Conservation (phyloP, 1,140 invertebrate genomes). For the Paraescarpia echinospica region DNA sequence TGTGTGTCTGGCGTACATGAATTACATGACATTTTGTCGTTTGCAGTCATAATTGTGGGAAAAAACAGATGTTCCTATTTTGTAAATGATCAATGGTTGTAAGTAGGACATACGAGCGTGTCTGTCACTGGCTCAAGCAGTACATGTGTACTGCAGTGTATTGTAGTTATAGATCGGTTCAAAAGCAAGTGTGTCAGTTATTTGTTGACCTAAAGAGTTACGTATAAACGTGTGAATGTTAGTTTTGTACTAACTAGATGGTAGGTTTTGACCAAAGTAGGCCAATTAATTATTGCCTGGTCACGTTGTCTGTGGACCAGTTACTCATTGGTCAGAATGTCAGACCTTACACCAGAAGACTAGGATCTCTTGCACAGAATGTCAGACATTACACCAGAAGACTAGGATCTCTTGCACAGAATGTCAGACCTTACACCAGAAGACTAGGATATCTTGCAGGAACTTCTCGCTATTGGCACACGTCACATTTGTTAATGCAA, state of each 20-base stretch:
- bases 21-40: background rate
- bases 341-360: background rate
- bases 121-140: background rate
- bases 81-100: background rate
- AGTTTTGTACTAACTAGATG: background rate
- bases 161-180: background rate
- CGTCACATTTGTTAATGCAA: no score
- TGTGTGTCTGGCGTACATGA: no score
- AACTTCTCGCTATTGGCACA: no score
- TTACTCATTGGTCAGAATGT: background rate
- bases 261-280: constrained; percentile 3
- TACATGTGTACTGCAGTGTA: background rate
- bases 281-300: background rate
- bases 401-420: background rate
- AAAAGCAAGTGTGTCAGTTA: background rate
- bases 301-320: background rate
- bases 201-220: background rate
- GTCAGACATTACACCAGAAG: background rate
- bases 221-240: background rate
- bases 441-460: no score
- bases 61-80: background rate
- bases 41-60: background rate
- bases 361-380: background rate
- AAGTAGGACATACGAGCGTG: background rate
- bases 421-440: no score